Base-by-base conservation (phyloP, 2,797 vertebrate species). In the Pogoniulus pusillus region DNA sequence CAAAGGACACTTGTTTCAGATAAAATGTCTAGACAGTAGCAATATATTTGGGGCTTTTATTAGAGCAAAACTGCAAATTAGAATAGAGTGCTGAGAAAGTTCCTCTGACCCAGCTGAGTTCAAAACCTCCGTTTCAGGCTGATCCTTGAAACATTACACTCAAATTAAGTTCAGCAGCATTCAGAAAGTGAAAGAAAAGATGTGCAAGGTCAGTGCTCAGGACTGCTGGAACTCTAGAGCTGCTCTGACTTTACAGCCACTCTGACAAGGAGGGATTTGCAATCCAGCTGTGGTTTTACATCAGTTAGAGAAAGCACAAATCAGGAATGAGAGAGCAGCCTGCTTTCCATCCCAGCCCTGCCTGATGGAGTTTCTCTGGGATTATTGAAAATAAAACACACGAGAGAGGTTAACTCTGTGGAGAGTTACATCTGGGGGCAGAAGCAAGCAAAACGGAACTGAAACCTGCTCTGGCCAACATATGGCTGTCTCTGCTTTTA, bases 1-100 rank as follows among this genome's bases (percentile, higher is more conserved):
- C 95, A 97, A 97, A 98, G 98, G 98, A 98, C 98, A 98, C 97
- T 98, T 98, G 98, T 98, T 98, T 98, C 97, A 97, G 97, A 98
- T 98, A 98, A 98, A 98, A 98, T 71, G 97, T 98, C 98, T 98
- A 98, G 98, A 98, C 98, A 97, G 97, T 97, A 96, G 97, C 97
- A 97, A 98, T 98, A 98, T 98, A 98, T 98, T 98, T 97, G 97
- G 94, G 93, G 89, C 93, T 98, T 98, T 98, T 98, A 98, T 98
- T 98, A 97, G 96, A 97, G 97, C 91, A 96, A 98, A 98, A 97
- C 97, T 98, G 97, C 97, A 98, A 97, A 98, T 98, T 97, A 98
- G 96, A 98, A 97, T 96, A 86, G 97, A 97, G 96, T 96, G 91
- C 93, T 94, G 93, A 97, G 95, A 98, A 97, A 97, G 97, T 97